These are phyloP conservation scores for Congeria kusceri DNA, from an alignment of 2,888 invertebrate genomes.

Conservation along the genomic window DNA sequence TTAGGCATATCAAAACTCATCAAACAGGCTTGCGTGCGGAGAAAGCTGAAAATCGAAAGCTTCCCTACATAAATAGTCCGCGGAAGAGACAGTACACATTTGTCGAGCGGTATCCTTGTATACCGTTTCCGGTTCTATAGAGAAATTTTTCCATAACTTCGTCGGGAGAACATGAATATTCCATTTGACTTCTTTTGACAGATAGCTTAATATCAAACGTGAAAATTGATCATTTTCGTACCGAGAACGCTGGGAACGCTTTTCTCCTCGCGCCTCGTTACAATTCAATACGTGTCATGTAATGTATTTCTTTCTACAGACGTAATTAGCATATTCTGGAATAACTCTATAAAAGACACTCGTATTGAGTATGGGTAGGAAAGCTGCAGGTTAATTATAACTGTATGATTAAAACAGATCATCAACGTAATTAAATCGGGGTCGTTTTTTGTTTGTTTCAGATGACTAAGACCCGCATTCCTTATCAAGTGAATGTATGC, in stretches of 20 bases:
- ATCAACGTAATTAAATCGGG: no score
- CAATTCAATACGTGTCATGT: conserved; percentile 66
- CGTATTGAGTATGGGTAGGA: conserved; percentile 18
- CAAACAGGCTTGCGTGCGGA: conserved; percentile 65
- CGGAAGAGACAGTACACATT: conserved; percentile 63
- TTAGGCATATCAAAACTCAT: conserved; percentile 66
- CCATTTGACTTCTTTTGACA: conserved; percentile 66
- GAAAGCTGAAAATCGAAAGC: conserved; percentile 58
- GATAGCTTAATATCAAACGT: conserved; percentile 58
- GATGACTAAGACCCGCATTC: no score
- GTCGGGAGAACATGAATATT: conserved; percentile 66
- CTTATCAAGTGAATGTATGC: no score
- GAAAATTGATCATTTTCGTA: conserved; percentile 64
- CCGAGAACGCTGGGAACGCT: conserved; percentile 22
- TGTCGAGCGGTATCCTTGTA: conserved; percentile 62
- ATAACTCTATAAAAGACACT: conserved; percentile 44
- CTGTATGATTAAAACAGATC: conserved; percentile 35
- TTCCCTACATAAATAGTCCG: conserved; percentile 50
- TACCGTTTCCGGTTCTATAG: conserved; percentile 63
- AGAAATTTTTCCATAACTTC: conserved; percentile 58
- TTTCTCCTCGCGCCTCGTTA: conserved; percentile 57
- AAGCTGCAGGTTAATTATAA: conserved; percentile 58
- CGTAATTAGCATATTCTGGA: conserved; percentile 59
- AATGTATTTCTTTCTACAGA: conserved; percentile 48
- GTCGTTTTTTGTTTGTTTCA: no score